Evolutionary conservation across 2,797 vertebrate genomes (phyloP).

Genomic region (Lepus oiostolus): DNA sequence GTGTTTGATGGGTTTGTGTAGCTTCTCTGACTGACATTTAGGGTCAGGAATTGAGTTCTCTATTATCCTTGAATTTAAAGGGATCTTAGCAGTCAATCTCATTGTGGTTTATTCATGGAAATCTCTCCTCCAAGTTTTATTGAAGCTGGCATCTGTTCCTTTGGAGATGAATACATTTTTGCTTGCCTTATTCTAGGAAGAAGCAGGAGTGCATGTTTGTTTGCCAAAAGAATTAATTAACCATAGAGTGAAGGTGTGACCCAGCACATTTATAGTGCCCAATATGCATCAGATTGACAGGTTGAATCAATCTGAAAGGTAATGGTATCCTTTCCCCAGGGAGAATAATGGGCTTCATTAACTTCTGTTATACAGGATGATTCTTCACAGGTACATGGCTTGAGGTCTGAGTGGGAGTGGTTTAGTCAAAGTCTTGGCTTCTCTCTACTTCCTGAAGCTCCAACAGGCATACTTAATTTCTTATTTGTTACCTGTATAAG

Average conservation of each 20-base stretch:
- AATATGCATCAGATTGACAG: neutral
- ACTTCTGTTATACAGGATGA: neutral
- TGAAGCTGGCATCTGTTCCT: constrained; percentile 63
- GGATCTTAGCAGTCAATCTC: constrained; percentile 33
- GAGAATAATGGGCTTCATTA: constrained; percentile 16
- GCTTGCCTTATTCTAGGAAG: constrained; percentile 31
- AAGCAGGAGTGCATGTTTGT: constrained; percentile 52
- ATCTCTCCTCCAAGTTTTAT: constrained; percentile 50
- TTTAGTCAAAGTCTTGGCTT: constrained; percentile 10
- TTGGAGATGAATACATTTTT: constrained; percentile 65
- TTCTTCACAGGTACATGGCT: neutral
- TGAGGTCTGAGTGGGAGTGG: neutral
- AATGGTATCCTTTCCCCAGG: neutral
- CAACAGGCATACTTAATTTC: neutral
- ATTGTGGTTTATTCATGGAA: constrained; percentile 50
- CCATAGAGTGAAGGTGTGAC: constrained; percentile 59
- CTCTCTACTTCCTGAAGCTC: neutral
- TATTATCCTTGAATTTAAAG: constrained; percentile 73
- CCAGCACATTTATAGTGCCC: constrained; percentile 33
- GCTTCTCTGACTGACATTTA: constrained; percentile 68
- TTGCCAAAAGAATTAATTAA: constrained; percentile 65
- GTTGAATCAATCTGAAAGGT: constrained; percentile 6
- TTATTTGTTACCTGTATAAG: neutral
- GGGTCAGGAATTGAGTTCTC: constrained; percentile 60
- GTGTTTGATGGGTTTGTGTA: constrained; percentile 14